Conservation (phyloP, 2,113 vertebrate genomes). For the Dicrurus megarhynchus region DNA sequence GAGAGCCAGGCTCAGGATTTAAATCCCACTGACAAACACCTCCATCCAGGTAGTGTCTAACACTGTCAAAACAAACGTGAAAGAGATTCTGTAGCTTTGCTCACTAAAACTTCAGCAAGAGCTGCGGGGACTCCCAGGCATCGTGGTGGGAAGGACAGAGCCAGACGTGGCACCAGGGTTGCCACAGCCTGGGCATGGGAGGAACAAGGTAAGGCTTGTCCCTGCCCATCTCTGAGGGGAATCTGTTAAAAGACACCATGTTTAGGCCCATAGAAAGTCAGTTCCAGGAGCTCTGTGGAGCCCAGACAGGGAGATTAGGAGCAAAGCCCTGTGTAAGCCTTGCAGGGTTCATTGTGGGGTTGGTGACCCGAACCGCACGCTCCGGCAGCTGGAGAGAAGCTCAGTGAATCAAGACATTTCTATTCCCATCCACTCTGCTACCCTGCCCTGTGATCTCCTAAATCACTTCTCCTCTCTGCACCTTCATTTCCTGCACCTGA, state of each 20-base stretch:
- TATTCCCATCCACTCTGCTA: neutral
- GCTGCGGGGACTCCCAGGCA: neutral
- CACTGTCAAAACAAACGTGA: neutral
- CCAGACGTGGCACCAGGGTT: neutral
- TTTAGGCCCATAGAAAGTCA: neutral
- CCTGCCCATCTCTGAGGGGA: neutral
- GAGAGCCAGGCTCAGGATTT: neutral
- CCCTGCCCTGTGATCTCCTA: neutral
- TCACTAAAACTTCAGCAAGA: neutral
- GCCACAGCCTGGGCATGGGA: neutral
- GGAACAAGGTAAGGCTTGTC: neutral
- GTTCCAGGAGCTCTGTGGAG: neutral
- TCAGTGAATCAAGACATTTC: neutral
- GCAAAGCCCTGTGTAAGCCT: conserved; percentile 20
- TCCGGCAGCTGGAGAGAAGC: neutral
- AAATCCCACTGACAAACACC: neutral
- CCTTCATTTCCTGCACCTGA: conserved; percentile 34
- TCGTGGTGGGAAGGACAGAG: neutral
- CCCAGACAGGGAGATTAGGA: conserved; percentile 10
- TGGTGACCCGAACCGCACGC: neutral
- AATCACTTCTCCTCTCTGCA: neutral
- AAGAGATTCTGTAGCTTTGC: neutral
- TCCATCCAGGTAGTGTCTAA: neutral
- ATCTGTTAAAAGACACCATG: neutral
- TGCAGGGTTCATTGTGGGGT: neutral